Evolutionary conservation across 2,888 invertebrate genomes (phyloP).

Genomic region (Mamestra brassicae): DNA sequence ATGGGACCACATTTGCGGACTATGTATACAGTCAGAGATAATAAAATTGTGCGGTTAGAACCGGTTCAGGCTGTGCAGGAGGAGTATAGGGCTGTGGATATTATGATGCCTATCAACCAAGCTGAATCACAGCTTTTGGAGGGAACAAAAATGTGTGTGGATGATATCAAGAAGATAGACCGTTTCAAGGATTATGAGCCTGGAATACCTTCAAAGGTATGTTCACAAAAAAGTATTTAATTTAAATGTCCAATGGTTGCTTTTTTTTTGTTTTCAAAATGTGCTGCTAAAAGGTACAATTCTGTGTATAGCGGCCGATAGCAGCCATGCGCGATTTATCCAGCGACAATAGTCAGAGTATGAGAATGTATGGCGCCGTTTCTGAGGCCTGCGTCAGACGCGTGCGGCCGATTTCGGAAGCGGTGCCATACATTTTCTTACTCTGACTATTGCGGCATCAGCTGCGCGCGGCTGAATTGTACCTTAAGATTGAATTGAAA

Average conservation of each 20-base stretch:
- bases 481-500: too few relatives aligned
- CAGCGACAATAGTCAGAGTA: too few relatives aligned
- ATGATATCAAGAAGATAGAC: slow-evolving; percentile 89
- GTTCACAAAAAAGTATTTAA: background rate
- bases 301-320: too few relatives aligned
- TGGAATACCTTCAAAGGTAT: slow-evolving; percentile 89
- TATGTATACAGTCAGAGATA: slow-evolving; percentile 89
- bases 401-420: too few relatives aligned
- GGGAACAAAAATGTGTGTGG: slow-evolving; percentile 87
- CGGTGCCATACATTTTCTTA: too few relatives aligned
- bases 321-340: too few relatives aligned
- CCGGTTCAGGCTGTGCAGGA: slow-evolving; percentile 67
- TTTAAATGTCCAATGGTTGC: too few relatives aligned
- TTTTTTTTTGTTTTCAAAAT: background rate
- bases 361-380: too few relatives aligned
- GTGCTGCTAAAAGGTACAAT: too few relatives aligned
- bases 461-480: too few relatives aligned
- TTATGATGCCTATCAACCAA: slow-evolving; percentile 80
- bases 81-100: slow-evolving; percentile 80
- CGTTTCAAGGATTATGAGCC: slow-evolving; percentile 89
- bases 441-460: too few relatives aligned
- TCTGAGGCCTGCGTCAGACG: too few relatives aligned
- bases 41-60: slow-evolving; percentile 87
- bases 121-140: slow-evolving; percentile 83
- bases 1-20: slow-evolving; percentile 81